Evolutionary conservation across 2,888 invertebrate genomes (phyloP), one percentile per base, ranked within the genome.

Genomic region (Harpagoxenus sublaevis): DNA sequence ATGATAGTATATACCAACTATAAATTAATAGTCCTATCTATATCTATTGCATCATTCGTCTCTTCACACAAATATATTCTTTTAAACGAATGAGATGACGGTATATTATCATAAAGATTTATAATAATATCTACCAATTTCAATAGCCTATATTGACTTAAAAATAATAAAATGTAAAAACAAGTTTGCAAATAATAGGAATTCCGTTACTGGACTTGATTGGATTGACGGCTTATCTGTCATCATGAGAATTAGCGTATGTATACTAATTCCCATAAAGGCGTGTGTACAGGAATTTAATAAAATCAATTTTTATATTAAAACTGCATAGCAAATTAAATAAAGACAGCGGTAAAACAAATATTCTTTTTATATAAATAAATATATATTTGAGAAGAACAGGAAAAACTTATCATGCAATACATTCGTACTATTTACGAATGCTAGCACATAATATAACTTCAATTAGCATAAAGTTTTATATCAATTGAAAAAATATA

Each of bases 281-380:
- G 15, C 18, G 18, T 68, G 8, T 8, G 28, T 42, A 62, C 31
- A 35, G 15, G n/a, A 74, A 74, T 62, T 74, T 74, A 60, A 74
- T 62, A 62, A 45, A 62, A 74, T n/a, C 45, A 45, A 73, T 73
- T 60, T 73, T 6, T 35, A 42, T 60, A 73, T 73, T 28, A 42
- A 48, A 42, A 73, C 10, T 28, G 31, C 3, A 74, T 2, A n/a
- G 18, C 3, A 45, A 31, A 60, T 15, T 4, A 1, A 4, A 45
- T 45, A 62, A 62, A 15, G 4, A 48, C 31, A 45, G 45, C 8
- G n/a, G 9, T 62, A 39, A 62, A 62, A 45, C 10, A 75, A 48
- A 35, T 75, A 45, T 48, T 45, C 28, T 57, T 53, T 71, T 57
- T 57, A 48, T 35, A 75, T 12, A 62, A 62, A 75, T 63, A 62